Evolutionary conservation across 2,113 vertebrate species (phyloP), one percentile per base, ranked within the genome.

Genomic region (Ameiurus melas): DNA sequence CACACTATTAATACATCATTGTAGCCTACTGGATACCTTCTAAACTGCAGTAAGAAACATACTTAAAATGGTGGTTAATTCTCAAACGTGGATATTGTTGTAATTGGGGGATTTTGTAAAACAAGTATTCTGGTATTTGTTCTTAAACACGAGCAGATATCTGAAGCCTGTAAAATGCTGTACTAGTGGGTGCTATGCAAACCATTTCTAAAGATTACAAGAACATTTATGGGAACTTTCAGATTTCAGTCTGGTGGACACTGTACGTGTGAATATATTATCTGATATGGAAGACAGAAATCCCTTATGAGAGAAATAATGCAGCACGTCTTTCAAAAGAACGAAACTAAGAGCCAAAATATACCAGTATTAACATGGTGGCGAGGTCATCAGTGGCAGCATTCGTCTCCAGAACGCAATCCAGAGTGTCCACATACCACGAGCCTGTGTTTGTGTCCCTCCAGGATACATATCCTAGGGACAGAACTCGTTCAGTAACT

Each of bases 391-490:
- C 89, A 0, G 75, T 91, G n/a, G 0, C 39, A 43, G 96, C 96
- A 0, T 94, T 95, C 16, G 92, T 90, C 68, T 95, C 95, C 66
- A 99, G 91, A n/a, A 99, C 62, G 0, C 17, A 30, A 53, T 98
- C 97, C 88, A 99, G 91, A 0, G 80, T 96, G 81, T 99, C 96
- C 0, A 99, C 92, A 0, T 98, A 99, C 98, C 98, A 99, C 0
- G 98, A 98, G 77, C 98, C 98, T 0, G 89, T 92, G 0, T 10
- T 25, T 0, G 30, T 75, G 85, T 97, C 94, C 90, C 98, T 96
- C 97, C 97, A 99, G 25, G 98, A 99, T 20, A 98, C 98, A 68
- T 97, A 99, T 14, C 98, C 98, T 99, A 79, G 2, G 36, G 55
- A 84, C n/a, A 51, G 57, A 64, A 83, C 27, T 39, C 1, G 13